These are phyloP conservation scores for Dendrophyllia cribrosa DNA, from an alignment of 64 coral and sea anemone genomes.

Conservation along the genomic window DNA sequence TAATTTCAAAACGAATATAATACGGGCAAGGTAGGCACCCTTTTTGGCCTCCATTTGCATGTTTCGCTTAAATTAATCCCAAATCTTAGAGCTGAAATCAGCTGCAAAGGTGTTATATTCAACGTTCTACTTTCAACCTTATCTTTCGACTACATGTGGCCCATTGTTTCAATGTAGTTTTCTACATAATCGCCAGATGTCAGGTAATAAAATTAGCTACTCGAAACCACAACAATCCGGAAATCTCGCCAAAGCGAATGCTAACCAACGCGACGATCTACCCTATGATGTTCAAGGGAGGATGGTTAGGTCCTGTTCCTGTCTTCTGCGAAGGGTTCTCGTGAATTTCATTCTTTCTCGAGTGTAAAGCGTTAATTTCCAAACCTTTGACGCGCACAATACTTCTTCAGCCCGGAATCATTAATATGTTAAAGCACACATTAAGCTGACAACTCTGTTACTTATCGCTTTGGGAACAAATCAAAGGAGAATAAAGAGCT, in stretches of 20 bases:
- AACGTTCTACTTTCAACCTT: conserved; percentile 58
- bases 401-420: conserved; percentile 12
- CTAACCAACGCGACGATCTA: neutral
- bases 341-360: conserved; percentile 13
- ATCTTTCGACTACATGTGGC: conserved; percentile 78
- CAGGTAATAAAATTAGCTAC: conserved; percentile 75
- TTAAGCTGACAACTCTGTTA: neutral
- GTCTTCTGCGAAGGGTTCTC: neutral
- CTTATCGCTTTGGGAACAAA: neutral
- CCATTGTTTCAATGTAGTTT: conserved; percentile 80
- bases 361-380: conserved; percentile 4
- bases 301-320: neutral
- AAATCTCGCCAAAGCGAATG: conserved; percentile 2
- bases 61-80: conserved; percentile 9
- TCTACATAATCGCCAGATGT: conserved; percentile 90
- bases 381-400: conserved; percentile 39
- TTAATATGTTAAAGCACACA: conserved; percentile 51
- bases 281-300: neutral
- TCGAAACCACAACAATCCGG: conserved; percentile 75
- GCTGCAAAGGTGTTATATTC: conserved; percentile 78
- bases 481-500: neutral
- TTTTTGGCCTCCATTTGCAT: neutral
- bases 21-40: neutral
- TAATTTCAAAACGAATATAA: neutral
- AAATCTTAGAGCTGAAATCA: conserved; percentile 26